phyloP scores from a whole-genome alignment of 2,113 vertebrate species.

The Mormyrus iriodes region DNA sequence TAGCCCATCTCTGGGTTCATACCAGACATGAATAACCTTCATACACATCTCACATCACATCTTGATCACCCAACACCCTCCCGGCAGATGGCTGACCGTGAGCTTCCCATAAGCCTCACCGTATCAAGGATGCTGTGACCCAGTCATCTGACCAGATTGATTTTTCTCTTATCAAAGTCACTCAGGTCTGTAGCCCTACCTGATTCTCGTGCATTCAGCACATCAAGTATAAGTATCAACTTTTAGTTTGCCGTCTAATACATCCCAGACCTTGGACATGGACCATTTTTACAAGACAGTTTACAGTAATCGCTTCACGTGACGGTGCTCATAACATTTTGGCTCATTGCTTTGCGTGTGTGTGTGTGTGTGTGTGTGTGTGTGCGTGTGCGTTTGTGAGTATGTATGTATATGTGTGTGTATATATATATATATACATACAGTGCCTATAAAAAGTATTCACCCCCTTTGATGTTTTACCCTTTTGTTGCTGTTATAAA shows the following conservation, averaged over 20 bases:
- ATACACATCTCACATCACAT: background rate
- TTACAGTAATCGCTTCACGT: background rate
- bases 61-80: background rate
- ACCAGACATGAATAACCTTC: background rate
- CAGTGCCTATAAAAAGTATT: too few relatives aligned
- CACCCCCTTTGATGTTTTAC: too few relatives aligned
- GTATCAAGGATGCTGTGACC: background rate
- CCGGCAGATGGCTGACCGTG: background rate
- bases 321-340: background rate
- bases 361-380: background rate
- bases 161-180: background rate
- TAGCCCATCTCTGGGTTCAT: background rate
- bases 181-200: background rate
- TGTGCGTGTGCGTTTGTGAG: background rate
- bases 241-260: background rate
- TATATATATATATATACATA: too few relatives aligned
- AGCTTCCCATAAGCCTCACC: background rate
- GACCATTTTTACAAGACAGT: background rate
- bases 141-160: background rate
- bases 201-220: background rate
- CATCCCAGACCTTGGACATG: background rate
- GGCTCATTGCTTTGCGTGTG: background rate
- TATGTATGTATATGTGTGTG: too few relatives aligned
- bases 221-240: background rate
- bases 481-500: too few relatives aligned